Conservation (phyloP, 2,797 vertebrate species). For the Melanotaenia trifasciata region DNA sequence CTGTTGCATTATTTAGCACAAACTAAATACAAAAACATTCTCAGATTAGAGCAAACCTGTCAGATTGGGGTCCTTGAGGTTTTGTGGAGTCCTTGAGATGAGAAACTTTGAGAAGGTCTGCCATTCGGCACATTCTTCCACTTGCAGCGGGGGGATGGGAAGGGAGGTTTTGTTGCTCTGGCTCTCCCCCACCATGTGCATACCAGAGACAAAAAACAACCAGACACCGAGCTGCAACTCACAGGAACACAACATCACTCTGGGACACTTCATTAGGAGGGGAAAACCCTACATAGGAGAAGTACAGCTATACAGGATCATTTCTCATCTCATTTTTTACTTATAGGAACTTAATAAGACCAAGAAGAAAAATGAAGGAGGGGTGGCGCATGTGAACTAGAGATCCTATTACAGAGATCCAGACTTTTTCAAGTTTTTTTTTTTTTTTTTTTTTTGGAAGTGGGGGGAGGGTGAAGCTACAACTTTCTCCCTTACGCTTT, state of each 20-base stretch:
- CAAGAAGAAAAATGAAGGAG: conserved; percentile 45
- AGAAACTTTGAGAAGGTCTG: conserved; percentile 53
- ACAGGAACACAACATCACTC: conserved; percentile 34
- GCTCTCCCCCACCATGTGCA: conserved; percentile 75
- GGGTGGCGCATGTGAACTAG: conserved; percentile 73
- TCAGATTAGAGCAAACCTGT: conserved; percentile 3
- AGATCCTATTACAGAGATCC: conserved; percentile 84
- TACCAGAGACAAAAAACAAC: conserved; percentile 68
- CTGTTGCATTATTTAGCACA: not conserved
- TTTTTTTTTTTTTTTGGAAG: conserved; percentile 63
- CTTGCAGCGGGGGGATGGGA: conserved; percentile 81
- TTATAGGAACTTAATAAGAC: conserved; percentile 15
- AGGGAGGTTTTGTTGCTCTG: conserved; percentile 68
- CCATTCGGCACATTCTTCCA: conserved; percentile 79
- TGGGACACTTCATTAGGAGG: conserved; percentile 14
- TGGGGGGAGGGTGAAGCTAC: conserved; percentile 72
- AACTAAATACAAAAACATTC: not conserved
- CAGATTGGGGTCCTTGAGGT: conserved; percentile 22
- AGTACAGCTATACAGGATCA: conserved; percentile 11
- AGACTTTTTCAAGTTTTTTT: conserved; percentile 74
- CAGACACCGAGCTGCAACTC: conserved; percentile 38
- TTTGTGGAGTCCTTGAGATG: conserved; percentile 44
- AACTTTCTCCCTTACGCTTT: conserved; percentile 57
- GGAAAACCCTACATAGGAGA: conserved; percentile 15
- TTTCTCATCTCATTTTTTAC: conserved; percentile 53